phyloP scores from a whole-genome alignment of 1,140 invertebrate species.

The Linepithema humile region DNA sequence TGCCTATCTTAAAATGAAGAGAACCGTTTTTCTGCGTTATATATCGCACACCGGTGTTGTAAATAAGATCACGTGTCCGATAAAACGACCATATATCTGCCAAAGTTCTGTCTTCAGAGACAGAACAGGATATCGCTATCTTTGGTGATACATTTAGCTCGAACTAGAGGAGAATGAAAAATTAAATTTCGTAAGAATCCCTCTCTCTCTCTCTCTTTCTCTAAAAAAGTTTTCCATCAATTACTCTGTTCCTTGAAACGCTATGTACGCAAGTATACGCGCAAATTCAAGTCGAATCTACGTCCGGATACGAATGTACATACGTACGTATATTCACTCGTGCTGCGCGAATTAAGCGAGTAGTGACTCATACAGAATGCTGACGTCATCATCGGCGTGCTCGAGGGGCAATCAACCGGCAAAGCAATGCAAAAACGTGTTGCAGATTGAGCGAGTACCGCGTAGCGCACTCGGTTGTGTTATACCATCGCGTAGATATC shows the following conservation, averaged over 20 bases:
- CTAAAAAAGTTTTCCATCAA: background rate
- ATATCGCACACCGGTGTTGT: background rate
- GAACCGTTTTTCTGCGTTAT: background rate
- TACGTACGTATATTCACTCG: conserved; percentile 31
- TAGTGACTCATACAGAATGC: conserved; percentile 66
- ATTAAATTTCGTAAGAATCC: too few species aligned
- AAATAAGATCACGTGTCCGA: conserved; percentile 20
- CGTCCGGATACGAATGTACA: background rate
- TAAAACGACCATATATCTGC: conserved; percentile 27
- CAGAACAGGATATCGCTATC: background rate
- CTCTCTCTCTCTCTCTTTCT: too few species aligned
- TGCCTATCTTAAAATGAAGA: background rate
- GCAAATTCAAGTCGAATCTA: background rate
- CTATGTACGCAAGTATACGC: too few species aligned
- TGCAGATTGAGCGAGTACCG: conserved; percentile 59
- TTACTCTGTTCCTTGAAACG: background rate
- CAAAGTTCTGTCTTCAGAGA: background rate
- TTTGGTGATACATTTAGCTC: background rate
- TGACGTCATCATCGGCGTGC: conserved; percentile 67
- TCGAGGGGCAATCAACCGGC: conserved; percentile 72
- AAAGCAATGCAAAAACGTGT: conserved; percentile 70
- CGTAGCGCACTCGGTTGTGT: conserved; percentile 47
- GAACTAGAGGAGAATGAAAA: background rate
- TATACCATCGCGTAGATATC: conserved; percentile 52
- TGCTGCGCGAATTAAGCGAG: conserved; percentile 28